Evolutionary conservation across 2,888 invertebrate species (phyloP), one percentile per base, ranked within the genome.

Genomic region (Apamea epomidion): DNA sequence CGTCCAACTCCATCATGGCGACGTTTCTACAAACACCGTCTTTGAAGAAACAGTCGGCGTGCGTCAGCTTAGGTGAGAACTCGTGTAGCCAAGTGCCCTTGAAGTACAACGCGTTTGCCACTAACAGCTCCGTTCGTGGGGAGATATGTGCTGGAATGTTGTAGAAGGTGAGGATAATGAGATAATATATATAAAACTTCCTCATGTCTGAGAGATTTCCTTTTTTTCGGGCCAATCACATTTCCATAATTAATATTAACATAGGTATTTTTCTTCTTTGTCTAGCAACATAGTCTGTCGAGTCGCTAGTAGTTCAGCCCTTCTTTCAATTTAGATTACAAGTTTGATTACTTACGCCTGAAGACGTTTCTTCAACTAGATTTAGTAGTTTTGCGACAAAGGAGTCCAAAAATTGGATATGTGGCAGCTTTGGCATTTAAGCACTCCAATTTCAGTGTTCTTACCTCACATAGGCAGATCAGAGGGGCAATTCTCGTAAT

Each of bases 41-140:
- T 29, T 92, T 93, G 84, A 95, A 93, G 94, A 98, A 98, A 89
- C 98, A 98, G 62, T 94, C 95, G 0, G 91, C 74, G 14, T 89
- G 91, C 0, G 98, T 98, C 32, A 92, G 89, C 6, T 91, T 92
- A 21, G 94, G 92, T 88, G 98, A 95, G 89, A 98, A 98, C 1
- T 97, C 92, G 42, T 96, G 92, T 76, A 96, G 92, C 98, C 98
- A 98, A 2, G 92, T 91, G 67, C 98, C 98, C 92, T 98, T 98
- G 95, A 98, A 98, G 93, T 97, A 98, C 18, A 98, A 90, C 0
- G 98, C 98, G 85, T 98, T 98, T 0, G 97, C 96, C 29, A 98
- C 88, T 0, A 98, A 76, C 68, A 98, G 91, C 72, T 97, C 95
- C 0, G 97, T 95, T 8, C 97, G 92, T 0, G 97, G 93, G 45